Percentiles rank a stretch among this genome's conserved stretches.
Conservation (phyloP, 2,797 vertebrate genomes). For the Micromesistius poutassou region DNA sequence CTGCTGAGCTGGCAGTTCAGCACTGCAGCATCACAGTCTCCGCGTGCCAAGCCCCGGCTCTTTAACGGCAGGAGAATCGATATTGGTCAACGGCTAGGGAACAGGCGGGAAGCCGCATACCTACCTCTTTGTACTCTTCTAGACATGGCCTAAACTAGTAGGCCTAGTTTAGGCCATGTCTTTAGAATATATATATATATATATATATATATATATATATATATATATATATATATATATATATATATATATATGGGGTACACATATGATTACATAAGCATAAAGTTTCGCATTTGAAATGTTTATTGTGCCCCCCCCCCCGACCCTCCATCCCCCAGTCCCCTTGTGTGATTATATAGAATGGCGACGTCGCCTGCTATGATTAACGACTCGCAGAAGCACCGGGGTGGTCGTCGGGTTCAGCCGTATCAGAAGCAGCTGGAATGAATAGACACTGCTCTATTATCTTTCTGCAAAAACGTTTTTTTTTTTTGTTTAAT, state of each 20-base stretch:
- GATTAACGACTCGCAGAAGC: slow-evolving; percentile 29
- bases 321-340: neutral
- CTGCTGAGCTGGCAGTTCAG: neutral
- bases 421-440: too few species aligned
- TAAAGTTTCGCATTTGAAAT: neutral
- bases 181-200: neutral
- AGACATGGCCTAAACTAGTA: neutral
- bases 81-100: neutral
- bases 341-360: slow-evolving; percentile 24
- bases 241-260: neutral
- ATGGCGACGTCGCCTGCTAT: slow-evolving; percentile 9
- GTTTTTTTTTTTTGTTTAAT: too few species aligned
- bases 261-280: neutral
- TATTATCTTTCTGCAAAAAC: neutral
- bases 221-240: neutral
- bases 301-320: neutral
- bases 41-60: neutral
- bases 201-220: neutral
- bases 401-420: neutral
- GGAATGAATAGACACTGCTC: neutral
- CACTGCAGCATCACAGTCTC: neutral
- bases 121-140: neutral
- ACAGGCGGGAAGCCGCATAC: neutral
- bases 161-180: too few species aligned
- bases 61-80: neutral